Evolutionary conservation across 2,888 invertebrate genomes (phyloP).

Genomic region (Callyntrura guangdongensis): DNA sequence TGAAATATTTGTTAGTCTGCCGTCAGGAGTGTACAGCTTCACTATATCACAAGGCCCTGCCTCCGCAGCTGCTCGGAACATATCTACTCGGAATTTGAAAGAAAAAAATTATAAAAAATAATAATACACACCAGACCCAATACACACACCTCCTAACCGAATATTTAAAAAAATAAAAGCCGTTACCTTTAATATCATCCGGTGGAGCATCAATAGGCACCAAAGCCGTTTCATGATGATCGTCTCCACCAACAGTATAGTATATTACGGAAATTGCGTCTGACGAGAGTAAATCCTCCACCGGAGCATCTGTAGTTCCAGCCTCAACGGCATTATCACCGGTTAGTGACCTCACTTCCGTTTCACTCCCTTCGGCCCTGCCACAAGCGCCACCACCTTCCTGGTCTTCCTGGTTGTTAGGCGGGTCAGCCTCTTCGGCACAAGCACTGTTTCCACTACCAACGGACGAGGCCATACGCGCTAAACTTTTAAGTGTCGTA

Average conservation of each 20-base stretch:
- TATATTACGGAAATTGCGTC: constrained; percentile 79
- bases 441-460: constrained; percentile 71
- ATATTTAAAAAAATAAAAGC: too few relatives aligned
- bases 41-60: constrained; percentile 90
- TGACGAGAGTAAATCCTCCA: not conserved
- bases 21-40: constrained; percentile 89
- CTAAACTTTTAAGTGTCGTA: constrained; percentile 63
- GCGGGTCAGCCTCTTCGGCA: constrained; percentile 73
- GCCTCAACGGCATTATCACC: not conserved
- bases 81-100: constrained; percentile 86
- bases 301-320: not conserved
- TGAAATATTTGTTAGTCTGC: constrained; percentile 89
- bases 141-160: too few relatives aligned
- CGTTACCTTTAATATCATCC: constrained; percentile 84
- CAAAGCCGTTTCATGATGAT: constrained; percentile 83
- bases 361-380: not conserved
- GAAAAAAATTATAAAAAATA: constrained; percentile 55
- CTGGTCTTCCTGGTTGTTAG: constrained; percentile 39
- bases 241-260: constrained; percentile 82
- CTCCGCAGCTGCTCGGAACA: constrained; percentile 90
- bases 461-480: constrained; percentile 82
- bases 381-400: not conserved
- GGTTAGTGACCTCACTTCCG: constrained; percentile 26
- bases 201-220: constrained; percentile 83
- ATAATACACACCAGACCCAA: too few relatives aligned